Conservation (phyloP, 2,888 invertebrate genomes). For the Sphaerophoria taeniata region DNA sequence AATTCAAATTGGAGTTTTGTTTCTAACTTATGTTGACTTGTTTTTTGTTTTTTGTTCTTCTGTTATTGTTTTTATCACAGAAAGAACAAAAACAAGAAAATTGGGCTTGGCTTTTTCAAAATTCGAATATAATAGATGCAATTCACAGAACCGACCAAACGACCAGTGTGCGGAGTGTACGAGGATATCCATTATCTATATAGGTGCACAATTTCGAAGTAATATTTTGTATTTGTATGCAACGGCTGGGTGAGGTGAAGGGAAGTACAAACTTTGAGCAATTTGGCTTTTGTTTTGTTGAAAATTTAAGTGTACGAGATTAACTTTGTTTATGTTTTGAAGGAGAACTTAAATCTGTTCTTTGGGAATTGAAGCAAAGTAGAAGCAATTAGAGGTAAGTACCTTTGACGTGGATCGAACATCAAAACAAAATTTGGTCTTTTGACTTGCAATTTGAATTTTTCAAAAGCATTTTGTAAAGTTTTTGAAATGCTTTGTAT, state of each 20-base stretch:
- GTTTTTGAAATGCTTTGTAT: constrained; percentile 5
- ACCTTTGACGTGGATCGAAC: neutral
- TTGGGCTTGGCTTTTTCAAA: constrained; percentile 40
- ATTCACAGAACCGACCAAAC: neutral
- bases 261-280: constrained; percentile 6
- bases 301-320: constrained; percentile 20
- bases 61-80: neutral
- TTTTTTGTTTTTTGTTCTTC: constrained; percentile 12
- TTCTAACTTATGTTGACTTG: constrained; percentile 27
- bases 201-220: constrained; percentile 33
- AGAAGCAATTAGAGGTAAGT: neutral
- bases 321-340: constrained; percentile 34
- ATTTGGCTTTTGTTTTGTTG: constrained; percentile 41
- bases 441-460: neutral
- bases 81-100: constrained; percentile 31
- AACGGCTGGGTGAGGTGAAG: neutral
- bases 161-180: neutral
- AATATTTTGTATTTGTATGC: constrained; percentile 1
- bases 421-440: neutral
- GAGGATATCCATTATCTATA: neutral
- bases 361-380: constrained; percentile 18
- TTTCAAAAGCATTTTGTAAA: neutral
- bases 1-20: constrained; percentile 62
- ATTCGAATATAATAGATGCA: constrained; percentile 41
- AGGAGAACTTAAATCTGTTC: constrained; percentile 15